These are phyloP conservation scores for Incurvaria masculella DNA, from an alignment of 2,888 invertebrate genomes.

Conservation along the genomic window DNA sequence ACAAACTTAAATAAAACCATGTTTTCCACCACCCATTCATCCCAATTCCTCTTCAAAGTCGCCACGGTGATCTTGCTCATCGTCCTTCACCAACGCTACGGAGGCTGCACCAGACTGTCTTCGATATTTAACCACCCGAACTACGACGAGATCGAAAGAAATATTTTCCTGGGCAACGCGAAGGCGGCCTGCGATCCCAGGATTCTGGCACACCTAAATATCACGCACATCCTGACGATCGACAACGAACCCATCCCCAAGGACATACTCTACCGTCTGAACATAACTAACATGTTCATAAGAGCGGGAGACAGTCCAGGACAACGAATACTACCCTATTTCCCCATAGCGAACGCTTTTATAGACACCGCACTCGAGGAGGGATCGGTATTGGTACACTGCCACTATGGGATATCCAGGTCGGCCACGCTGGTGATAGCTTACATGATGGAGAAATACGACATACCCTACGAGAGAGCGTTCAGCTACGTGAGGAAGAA, in stretches of 20 bases:
- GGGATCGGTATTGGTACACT: conserved; percentile 81
- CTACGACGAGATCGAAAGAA: background rate
- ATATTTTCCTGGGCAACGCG: conserved; percentile 44
- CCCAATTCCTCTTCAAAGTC: too few species aligned
- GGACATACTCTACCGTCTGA: conserved; percentile 7
- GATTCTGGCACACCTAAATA: conserved; percentile 37
- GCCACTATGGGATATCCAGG: conserved; percentile 92
- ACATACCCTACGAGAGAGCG: conserved; percentile 80
- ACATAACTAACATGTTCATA: conserved; percentile 44
- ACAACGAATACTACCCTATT: conserved; percentile 44
- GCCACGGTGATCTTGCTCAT: too few species aligned
- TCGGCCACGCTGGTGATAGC: conserved; percentile 95
- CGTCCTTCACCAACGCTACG: too few species aligned
- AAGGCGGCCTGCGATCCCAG: conserved; percentile 35
- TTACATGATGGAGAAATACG: conserved; percentile 88
- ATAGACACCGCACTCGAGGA: conserved; percentile 60
- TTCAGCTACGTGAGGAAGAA: too few species aligned
- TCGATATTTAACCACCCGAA: background rate
- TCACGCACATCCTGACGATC: conserved; percentile 49
- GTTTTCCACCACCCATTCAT: too few species aligned
- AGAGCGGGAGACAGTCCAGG: conserved; percentile 45
- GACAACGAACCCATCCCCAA: conserved; percentile 40
- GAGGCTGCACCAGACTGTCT: too few species aligned
- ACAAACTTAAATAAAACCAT: too few species aligned
- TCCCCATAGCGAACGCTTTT: conserved; percentile 48